Evolutionary conservation across 64 coral and sea anemone genomes (phyloP), one percentile per base, ranked within the genome.

Genomic region (Stylophora pistillata): DNA sequence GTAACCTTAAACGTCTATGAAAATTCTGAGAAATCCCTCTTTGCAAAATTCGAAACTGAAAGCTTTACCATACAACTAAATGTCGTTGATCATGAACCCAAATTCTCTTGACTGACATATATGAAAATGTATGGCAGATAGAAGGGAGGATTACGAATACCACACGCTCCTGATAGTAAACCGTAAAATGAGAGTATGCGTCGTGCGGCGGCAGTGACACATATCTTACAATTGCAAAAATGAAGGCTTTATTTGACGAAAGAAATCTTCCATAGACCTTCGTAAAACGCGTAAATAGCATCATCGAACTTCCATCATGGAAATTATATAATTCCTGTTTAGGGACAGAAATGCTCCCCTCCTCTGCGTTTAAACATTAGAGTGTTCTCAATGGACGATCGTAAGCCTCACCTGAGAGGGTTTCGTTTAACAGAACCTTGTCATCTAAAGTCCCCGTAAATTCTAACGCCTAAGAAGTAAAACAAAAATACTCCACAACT

Each of bases 381-480:
- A 64, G 9, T 21, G 20, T 23, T 0, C 1, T 9, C 62, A 7
- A 23, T 18, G 18, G 62, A 65, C 62, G 20, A 17, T 23, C 15
- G 18, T 18, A 7, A 47, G 6, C 32, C 78, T 82, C 64, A 82
- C 78, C 78, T 9, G 78, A 82, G 58, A 82, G 57, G 6, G 78
- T 82, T 21, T 82, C 31, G 16, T 82, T 52, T 0, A 82, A 17
- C 16, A 82, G 6, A 2, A 63, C 57, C 27, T 82, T 47, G 20
- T 59, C 78, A 41, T 82, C 78, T 13, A n/a, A 82, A 64, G 28
- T 29, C 58, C 62, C 28, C 11, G 78, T 82, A 23, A 64, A 65
- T 82, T 30, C 28, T 59, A 82, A 16, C 23, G 56, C 78, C 78
- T 82, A 25, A 11, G 26, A 68, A 11, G 30, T 33, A 18, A 82